These are phyloP conservation scores for Aradus depressus DNA, from an alignment of 2,888 invertebrate genomes.

Conservation along the genomic window DNA sequence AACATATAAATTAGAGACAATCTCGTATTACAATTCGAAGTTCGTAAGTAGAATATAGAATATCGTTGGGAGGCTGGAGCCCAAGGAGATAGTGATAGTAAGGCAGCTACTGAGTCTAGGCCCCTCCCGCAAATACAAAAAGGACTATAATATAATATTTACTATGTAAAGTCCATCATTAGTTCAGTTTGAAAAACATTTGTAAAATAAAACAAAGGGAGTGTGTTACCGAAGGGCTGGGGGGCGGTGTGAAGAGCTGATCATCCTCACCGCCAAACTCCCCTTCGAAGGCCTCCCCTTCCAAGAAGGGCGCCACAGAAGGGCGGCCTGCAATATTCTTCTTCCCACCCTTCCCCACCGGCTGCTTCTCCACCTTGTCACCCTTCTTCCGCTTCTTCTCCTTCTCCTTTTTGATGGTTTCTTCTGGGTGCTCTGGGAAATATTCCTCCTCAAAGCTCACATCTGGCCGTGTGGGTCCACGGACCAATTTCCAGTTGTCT, in stretches of 20 bases:
- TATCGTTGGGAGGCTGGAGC: too few species aligned
- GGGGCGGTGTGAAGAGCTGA: neutral
- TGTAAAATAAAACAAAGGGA: too few species aligned
- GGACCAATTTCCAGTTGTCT: slow-evolving; percentile 9
- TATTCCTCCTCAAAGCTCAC: slow-evolving; percentile 9
- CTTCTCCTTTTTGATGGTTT: slow-evolving; percentile 4
- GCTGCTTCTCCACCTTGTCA: slow-evolving; percentile 5
- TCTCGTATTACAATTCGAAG: too few species aligned
- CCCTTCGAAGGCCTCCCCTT: neutral
- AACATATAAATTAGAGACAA: too few species aligned
- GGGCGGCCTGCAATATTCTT: slow-evolving; percentile 7
- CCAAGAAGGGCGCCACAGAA: too few species aligned
- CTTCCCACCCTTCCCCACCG: neutral
- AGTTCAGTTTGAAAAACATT: too few species aligned
- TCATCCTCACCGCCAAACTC: neutral
- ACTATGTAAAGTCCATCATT: too few species aligned
- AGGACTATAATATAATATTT: too few species aligned
- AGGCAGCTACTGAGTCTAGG: too few species aligned
- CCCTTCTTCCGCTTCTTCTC: slow-evolving; percentile 17
- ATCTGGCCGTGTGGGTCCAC: slow-evolving; percentile 9
- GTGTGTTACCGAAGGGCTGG: neutral
- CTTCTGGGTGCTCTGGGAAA: slow-evolving; percentile 8
- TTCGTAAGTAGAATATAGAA: too few species aligned
- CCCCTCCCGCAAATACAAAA: too few species aligned
- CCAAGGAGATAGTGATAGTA: too few species aligned